Conservation (phyloP, 2,797 vertebrate species). For the Microctenopoma lineatum region DNA sequence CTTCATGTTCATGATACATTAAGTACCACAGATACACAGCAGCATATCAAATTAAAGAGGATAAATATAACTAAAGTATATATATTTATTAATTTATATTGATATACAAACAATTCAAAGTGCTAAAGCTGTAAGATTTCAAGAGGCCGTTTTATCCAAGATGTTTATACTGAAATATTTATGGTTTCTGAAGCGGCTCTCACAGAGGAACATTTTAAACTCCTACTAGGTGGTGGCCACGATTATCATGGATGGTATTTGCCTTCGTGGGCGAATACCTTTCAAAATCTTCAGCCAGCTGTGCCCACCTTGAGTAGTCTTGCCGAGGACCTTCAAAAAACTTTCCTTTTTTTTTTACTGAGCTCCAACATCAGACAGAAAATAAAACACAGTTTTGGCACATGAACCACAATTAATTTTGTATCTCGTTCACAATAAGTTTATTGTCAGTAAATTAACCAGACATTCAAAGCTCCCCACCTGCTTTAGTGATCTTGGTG, state of each 20-base stretch:
- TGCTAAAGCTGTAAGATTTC: not conserved
- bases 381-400: not conserved
- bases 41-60: not conserved
- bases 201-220: conserved; percentile 7
- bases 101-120: not conserved
- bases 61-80: too few species aligned
- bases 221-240: conserved; percentile 3
- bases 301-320: conserved; percentile 1
- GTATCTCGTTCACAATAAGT: conserved; percentile 4
- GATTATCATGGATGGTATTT: conserved; percentile 27
- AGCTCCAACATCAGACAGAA: not conserved
- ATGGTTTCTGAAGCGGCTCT: not conserved
- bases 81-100: too few species aligned
- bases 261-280: conserved; percentile 23
- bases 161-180: not conserved
- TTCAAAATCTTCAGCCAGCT: conserved; percentile 23
- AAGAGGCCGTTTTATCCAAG: not conserved
- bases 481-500: not conserved
- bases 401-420: not conserved
- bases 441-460: not conserved
- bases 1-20: not conserved
- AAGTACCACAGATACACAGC: not conserved
- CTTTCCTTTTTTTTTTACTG: not conserved
- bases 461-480: not conserved
- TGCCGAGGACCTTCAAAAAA: conserved; percentile 4